phyloP scores from a whole-genome alignment of 2,888 invertebrate genomes.

The Galerucella nymphaeae region DNA sequence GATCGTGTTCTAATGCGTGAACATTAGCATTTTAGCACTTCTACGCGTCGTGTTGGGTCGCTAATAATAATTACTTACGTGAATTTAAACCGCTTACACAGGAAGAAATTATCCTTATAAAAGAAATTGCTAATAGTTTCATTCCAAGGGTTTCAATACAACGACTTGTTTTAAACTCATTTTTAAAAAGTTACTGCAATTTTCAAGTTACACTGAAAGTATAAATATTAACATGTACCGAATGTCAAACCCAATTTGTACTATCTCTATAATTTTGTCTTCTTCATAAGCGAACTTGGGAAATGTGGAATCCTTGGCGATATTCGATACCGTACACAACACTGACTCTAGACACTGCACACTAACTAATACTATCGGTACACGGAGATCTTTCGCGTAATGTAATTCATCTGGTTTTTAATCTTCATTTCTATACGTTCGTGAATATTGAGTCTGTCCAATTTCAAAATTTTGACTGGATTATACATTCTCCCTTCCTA shows the following conservation, averaged over 20 bases:
- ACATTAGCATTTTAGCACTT: slow-evolving; percentile 21
- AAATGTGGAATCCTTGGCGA: too few species aligned
- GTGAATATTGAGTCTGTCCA: too few species aligned
- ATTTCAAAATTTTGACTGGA: too few species aligned
- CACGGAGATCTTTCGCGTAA: too few species aligned
- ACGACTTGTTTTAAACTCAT: not conserved
- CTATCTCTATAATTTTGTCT: too few species aligned
- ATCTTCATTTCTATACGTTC: too few species aligned
- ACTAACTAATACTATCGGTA: too few species aligned
- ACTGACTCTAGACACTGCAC: too few species aligned
- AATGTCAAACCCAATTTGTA: not conserved
- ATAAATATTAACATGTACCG: not conserved
- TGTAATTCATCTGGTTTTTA: too few species aligned
- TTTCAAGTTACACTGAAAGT: not conserved
- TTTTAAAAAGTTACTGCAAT: not conserved
- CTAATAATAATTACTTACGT: slow-evolving; percentile 11
- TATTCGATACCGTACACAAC: too few species aligned
- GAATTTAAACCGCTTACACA: slow-evolving; percentile 12
- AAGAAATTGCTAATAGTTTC: slow-evolving; percentile 4
- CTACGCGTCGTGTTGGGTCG: not conserved
- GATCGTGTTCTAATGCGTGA: slow-evolving; percentile 3
- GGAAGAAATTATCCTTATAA: slow-evolving; percentile 6
- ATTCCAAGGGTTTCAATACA: not conserved
- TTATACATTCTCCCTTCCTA: too few species aligned
- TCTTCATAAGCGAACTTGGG: too few species aligned